These are phyloP conservation scores for Pheosia gnoma DNA, from an alignment of 2,888 invertebrate genomes.

Conservation along the genomic window DNA sequence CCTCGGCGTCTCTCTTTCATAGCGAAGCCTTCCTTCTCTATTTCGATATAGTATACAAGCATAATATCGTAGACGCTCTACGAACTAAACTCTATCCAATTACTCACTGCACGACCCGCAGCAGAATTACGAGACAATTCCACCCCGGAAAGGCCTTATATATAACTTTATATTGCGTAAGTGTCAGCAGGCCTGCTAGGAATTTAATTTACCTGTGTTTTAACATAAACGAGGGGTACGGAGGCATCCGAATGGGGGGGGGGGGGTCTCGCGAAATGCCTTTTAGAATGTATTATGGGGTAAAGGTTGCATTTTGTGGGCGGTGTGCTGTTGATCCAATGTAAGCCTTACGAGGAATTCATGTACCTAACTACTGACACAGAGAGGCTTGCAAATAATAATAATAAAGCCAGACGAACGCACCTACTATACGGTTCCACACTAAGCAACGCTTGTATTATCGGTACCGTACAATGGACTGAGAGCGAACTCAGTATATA, in stretches of 20 bases:
- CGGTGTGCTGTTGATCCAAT: background rate
- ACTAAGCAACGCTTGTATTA: no score
- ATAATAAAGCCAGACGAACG: no score
- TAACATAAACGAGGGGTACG: background rate
- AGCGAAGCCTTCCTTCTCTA: no score
- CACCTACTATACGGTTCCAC: no score
- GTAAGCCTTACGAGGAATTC: background rate
- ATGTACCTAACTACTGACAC: background rate
- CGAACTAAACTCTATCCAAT: background rate
- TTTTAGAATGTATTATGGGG: background rate
- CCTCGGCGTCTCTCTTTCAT: no score
- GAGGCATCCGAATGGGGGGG: background rate
- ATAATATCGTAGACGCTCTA: background rate
- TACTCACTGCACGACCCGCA: background rate
- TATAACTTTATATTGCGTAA: background rate
- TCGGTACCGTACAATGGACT: no score
- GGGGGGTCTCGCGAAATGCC: background rate
- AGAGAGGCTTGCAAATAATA: no score
- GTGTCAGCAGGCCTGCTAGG: background rate
- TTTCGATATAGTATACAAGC: background rate
- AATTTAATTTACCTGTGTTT: conserved; percentile 4
- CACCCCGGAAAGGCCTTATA: background rate
- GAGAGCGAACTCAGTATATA: no score
- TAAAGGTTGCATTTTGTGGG: background rate
- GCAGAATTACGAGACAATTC: background rate